Conservation (phyloP, 2,888 invertebrate species). For the Coleophora flavipennella region DNA sequence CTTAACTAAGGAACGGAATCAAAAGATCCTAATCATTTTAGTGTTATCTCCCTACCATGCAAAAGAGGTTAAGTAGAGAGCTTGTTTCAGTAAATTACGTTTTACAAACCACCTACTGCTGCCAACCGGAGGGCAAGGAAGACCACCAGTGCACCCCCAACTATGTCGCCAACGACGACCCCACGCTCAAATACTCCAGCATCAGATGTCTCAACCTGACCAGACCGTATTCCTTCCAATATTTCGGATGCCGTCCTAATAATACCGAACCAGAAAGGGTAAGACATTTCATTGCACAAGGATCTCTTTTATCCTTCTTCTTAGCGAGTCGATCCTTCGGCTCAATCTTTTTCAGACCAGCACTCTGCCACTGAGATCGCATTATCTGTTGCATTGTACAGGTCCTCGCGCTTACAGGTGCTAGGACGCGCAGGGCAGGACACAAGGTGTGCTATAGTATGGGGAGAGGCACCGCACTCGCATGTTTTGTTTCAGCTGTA, state of each 20-base stretch:
- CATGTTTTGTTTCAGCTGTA: too few species aligned
- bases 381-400: too few species aligned
- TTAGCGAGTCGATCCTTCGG: too few species aligned
- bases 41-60: not conserved
- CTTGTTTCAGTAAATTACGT: constrained; percentile 27
- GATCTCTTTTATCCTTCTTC: too few species aligned
- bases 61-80: not conserved
- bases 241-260: constrained; percentile 22
- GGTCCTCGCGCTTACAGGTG: too few species aligned
- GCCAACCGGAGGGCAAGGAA: constrained; percentile 17
- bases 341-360: too few species aligned
- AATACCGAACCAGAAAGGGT: constrained; percentile 22
- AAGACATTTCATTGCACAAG: constrained; percentile 1
- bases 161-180: constrained; percentile 23
- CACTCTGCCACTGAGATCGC: too few species aligned
- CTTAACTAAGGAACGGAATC: not conserved
- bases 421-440: too few species aligned
- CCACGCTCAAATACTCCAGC: constrained; percentile 28
- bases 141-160: constrained; percentile 20
- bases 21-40: not conserved
- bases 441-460: too few species aligned
- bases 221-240: constrained; percentile 27
- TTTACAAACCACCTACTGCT: constrained; percentile 26
- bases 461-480: too few species aligned
- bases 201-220: constrained; percentile 30